phyloP scores from a whole-genome alignment of 2,888 invertebrate genomes.

The Rhopalosiphum nymphaeae region DNA sequence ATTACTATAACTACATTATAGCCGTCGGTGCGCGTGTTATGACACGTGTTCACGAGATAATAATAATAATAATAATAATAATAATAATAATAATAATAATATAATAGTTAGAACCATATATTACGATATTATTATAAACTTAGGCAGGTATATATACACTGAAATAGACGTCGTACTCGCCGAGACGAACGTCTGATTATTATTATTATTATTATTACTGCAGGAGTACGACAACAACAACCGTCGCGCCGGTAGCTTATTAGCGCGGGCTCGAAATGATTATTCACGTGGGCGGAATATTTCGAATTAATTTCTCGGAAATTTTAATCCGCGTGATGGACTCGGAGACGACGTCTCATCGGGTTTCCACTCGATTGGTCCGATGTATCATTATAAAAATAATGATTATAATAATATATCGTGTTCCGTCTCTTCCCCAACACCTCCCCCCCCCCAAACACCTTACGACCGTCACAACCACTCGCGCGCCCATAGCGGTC shows the following conservation, averaged over 20 bases:
- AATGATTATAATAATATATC: background rate
- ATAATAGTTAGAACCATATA: background rate
- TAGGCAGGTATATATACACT: background rate
- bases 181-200: background rate
- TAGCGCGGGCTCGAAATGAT: background rate
- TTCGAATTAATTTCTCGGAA: background rate
- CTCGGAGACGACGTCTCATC: background rate
- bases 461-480: background rate
- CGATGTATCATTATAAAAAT: background rate
- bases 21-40: background rate
- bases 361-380: background rate
- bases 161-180: background rate
- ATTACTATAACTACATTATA: background rate
- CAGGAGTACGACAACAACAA: too few relatives aligned
- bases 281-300: background rate
- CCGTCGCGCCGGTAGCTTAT: background rate
- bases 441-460: fast-evolving
- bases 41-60: background rate
- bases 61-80: background rate
- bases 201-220: background rate
- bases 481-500: background rate
- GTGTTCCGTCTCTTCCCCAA: background rate
- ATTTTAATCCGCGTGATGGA: background rate
- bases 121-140: background rate
- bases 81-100: too few relatives aligned